Evolutionary conservation across 2,888 invertebrate genomes (phyloP).

Genomic region (Oligia latruncula): DNA sequence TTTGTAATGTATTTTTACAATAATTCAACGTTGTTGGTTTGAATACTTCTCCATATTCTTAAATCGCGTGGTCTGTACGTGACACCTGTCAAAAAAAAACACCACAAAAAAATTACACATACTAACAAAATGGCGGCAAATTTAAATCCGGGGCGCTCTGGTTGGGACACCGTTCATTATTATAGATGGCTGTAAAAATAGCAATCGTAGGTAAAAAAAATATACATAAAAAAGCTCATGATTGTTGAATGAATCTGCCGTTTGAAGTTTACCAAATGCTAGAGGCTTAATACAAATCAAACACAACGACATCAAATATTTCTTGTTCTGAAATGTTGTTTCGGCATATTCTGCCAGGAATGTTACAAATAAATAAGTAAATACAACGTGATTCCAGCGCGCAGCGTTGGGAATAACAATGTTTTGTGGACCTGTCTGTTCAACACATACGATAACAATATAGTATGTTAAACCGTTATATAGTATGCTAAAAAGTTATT

Average conservation of each 20-base stretch:
- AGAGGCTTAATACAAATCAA: slow-evolving; percentile 40
- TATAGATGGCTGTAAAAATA: slow-evolving; percentile 7
- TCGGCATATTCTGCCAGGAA: neutral
- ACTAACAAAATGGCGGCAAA: too few species aligned
- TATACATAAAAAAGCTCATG: slow-evolving; percentile 22
- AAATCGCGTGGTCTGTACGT: too few species aligned
- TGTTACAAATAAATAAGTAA: slow-evolving; percentile 7
- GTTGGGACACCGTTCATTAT: too few species aligned
- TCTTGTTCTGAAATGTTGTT: neutral
- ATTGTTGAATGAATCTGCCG: slow-evolving; percentile 18
- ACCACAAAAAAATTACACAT: too few species aligned
- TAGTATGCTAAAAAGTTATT: neutral
- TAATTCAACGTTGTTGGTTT: too few species aligned
- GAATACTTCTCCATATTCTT: too few species aligned
- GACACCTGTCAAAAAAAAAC: too few species aligned
- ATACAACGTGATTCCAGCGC: neutral
- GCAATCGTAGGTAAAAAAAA: slow-evolving; percentile 9
- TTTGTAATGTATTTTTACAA: too few species aligned
- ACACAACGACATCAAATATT: slow-evolving; percentile 30
- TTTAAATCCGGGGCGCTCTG: too few species aligned
- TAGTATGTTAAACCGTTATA: too few species aligned
- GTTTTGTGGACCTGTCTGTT: neutral
- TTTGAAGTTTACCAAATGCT: slow-evolving; percentile 44
- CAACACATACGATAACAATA: slow-evolving; percentile 5
- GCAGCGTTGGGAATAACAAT: neutral